These are phyloP conservation scores for Ciconia maguari DNA, from an alignment of 2,113 vertebrate species.

Conservation along the genomic window DNA sequence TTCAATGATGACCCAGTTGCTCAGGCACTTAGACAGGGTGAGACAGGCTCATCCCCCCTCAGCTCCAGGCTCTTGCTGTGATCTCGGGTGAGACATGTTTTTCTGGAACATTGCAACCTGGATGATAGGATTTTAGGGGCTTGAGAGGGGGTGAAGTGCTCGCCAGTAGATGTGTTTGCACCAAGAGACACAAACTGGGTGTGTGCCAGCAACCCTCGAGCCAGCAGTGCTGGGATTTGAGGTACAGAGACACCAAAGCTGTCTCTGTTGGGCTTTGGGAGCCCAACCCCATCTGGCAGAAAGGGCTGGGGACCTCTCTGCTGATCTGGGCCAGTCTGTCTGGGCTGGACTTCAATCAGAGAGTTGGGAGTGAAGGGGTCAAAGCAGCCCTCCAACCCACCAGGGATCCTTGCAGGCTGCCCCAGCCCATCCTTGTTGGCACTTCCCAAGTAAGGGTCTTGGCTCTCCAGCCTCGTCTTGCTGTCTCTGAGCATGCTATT, in stretches of 20 bases:
- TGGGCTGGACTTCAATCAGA: not conserved
- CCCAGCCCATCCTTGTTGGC: not conserved
- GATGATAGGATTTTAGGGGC: not conserved
- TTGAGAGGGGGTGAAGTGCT: not conserved
- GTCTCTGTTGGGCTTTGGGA: not conserved
- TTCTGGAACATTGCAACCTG: not conserved
- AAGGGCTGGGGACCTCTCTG: not conserved
- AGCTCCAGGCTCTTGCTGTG: not conserved
- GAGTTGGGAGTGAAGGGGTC: not conserved
- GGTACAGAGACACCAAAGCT: not conserved
- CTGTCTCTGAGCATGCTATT: not conserved
- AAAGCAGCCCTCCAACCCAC: not conserved
- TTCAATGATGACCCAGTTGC: not conserved
- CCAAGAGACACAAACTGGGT: not conserved
- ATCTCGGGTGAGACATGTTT: not conserved
- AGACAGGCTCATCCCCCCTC: not conserved
- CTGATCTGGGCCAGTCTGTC: not conserved
- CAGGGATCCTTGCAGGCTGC: not conserved
- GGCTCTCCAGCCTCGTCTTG: not conserved
- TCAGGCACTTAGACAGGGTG: not conserved
- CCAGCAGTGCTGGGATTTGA: not conserved
- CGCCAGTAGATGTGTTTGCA: not conserved
- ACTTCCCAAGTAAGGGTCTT: not conserved
- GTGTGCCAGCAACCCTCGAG: not conserved
- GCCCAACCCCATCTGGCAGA: not conserved